Base-by-base conservation (phyloP, 2,113 vertebrate species). In the Fregetta grallaria region DNA sequence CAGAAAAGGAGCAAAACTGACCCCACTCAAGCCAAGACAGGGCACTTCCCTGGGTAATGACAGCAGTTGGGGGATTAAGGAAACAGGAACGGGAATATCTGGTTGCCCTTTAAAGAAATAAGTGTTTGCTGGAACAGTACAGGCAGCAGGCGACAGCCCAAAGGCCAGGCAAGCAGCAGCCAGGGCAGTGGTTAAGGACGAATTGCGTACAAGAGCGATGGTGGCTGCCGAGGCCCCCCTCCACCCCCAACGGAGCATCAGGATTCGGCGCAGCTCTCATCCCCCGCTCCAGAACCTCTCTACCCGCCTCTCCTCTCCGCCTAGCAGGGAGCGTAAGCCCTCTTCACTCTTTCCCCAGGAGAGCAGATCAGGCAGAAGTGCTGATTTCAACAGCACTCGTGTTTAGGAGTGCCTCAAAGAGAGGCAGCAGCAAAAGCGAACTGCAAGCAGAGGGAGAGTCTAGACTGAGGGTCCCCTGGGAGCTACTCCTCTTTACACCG, bases 201-300 rank as follows among this genome's bases (percentile, higher is more conserved):
- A 53, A 62, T 2, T 18, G 22, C 3, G 3, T 6, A 10, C 0
- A 0, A 38, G 55, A n/a, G 62, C 40, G 47, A 32, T 2, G 13
- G 42, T 6, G n/a, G 38, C 56, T 59, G 45, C 38, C 4, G 8
- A 42, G 8, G 10, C 10, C 20, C 25, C 16, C 22, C 13, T 22
- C 18, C 17, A 22, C 29, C 10, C 6, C 7, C 20, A 34, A 38
- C 22, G 22, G 22, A 62, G 40, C 34, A 18, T 34, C 49, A 40
- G n/a, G 58, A 63, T 38, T 44, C 56, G 15, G 22, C 2, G 3
- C 21, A 21, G 7, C 32, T 16, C 73, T 42, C 32, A 7, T 4
- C 29, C 30, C 30, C 38, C 21, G 4, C 34, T 12, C 56, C 75
- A 23, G 47, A 49, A 4, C 56, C 66, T 27, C 82, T 45, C 45